These are phyloP conservation scores for Drusus annulatus DNA, from an alignment of 1,140 invertebrate species.

Conservation along the genomic window DNA sequence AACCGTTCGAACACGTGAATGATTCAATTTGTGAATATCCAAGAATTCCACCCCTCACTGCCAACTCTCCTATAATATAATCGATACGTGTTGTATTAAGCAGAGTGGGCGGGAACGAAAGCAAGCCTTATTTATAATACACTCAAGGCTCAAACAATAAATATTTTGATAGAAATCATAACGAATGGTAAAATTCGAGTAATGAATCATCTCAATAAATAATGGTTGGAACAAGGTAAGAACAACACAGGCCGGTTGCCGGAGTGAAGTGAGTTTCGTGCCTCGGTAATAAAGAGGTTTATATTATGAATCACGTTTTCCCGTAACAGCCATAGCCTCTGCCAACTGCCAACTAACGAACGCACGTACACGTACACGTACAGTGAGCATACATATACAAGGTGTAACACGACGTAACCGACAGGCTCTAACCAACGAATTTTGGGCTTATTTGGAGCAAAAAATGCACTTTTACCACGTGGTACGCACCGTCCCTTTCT, in stretches of 20 bases:
- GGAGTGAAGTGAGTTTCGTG: neutral
- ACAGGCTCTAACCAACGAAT: too few species aligned
- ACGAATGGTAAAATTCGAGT: slow-evolving; percentile 19
- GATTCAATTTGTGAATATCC: too few species aligned
- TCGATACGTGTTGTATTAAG: neutral
- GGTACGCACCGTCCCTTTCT: too few species aligned
- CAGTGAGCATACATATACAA: too few species aligned
- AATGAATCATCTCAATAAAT: slow-evolving; percentile 39
- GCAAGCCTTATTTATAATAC: slow-evolving; percentile 21
- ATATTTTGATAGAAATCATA: slow-evolving; percentile 29
- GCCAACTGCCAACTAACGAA: too few species aligned
- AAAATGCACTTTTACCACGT: too few species aligned
- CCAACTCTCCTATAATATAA: slow-evolving; percentile 9
- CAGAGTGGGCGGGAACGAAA: slow-evolving; percentile 10
- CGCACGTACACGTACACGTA: too few species aligned
- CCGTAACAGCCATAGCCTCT: neutral
- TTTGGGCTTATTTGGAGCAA: too few species aligned
- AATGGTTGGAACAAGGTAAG: neutral
- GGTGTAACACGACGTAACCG: too few species aligned
- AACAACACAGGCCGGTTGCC: neutral
- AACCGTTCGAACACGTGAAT: too few species aligned
- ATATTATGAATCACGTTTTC: slow-evolving; percentile 21
- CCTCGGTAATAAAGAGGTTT: slow-evolving; percentile 5
- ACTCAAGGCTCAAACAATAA: slow-evolving; percentile 15
- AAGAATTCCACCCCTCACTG: neutral